Conservation (phyloP, 2,797 vertebrate genomes). For the Enteromius viviparus region DNA sequence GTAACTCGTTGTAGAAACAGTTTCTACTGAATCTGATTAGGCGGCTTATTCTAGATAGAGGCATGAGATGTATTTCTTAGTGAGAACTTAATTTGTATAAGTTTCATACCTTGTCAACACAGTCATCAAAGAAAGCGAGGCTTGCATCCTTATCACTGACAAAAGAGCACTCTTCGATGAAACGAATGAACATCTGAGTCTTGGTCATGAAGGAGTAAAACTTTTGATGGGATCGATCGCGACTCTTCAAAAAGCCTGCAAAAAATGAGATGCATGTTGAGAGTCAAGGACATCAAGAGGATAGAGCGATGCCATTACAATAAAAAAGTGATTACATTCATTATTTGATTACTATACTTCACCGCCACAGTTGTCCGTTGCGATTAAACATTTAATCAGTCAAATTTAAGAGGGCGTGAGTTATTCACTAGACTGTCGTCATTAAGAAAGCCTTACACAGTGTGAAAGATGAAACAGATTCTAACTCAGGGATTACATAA, state of each 20-base stretch:
- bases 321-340: neutral
- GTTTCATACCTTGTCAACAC: conserved; percentile 93
- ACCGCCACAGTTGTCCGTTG: conserved; percentile 5
- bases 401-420: conserved; percentile 25
- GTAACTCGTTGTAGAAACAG: neutral
- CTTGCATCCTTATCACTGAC: conserved; percentile 98
- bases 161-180: conserved; percentile 98
- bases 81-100: neutral
- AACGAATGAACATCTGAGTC: conserved; percentile 99
- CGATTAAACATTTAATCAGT: conserved; percentile 46
- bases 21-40: neutral
- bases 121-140: conserved; percentile 98
- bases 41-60: neutral
- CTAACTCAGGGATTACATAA: conserved; percentile 66
- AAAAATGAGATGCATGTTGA: conserved; percentile 28
- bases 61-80: neutral
- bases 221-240: conserved; percentile 97
- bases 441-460: conserved; percentile 16
- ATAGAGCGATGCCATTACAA: neutral
- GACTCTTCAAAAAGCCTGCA: conserved; percentile 93
- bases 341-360: neutral
- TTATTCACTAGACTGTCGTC: neutral
- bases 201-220: conserved; percentile 98
- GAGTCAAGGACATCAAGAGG: neutral
- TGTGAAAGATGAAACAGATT: conserved; percentile 55